phyloP scores from a whole-genome alignment of 2,888 invertebrate genomes.

The Phania funesta region DNA sequence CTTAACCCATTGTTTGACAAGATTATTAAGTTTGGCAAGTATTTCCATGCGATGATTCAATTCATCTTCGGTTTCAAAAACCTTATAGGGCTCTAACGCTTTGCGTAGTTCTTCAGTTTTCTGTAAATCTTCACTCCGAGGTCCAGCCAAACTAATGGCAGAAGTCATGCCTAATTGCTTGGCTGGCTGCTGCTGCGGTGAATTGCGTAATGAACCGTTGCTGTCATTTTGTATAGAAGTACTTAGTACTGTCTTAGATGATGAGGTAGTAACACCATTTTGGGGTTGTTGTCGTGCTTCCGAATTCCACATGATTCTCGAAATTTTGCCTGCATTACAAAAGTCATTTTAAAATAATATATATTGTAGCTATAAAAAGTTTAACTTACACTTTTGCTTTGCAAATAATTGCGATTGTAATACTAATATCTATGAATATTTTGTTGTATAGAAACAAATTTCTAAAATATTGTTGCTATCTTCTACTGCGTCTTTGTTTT shows the following conservation, averaged over 20 bases:
- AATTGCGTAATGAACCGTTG: conserved; percentile 59
- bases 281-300: conserved; percentile 75
- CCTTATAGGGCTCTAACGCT: conserved; percentile 90
- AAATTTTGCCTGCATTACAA: background rate
- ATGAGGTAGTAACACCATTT: conserved; percentile 75
- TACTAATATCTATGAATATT: conserved; percentile 23
- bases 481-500: conserved; percentile 23
- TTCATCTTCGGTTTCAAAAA: conserved; percentile 94
- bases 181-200: conserved; percentile 66
- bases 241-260: conserved; percentile 37
- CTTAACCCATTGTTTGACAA: conserved; percentile 97
- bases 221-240: conserved; percentile 53
- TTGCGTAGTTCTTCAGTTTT: conserved; percentile 87
- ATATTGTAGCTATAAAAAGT: background rate
- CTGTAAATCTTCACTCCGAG: conserved; percentile 86
- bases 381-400: conserved; percentile 13
- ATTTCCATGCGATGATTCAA: conserved; percentile 94
- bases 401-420: conserved; percentile 2
- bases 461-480: conserved; percentile 36
- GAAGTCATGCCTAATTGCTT: conserved; percentile 92
- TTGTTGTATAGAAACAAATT: background rate
- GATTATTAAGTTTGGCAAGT: conserved; percentile 90
- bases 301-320: conserved; percentile 78
- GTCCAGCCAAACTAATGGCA: conserved; percentile 93
- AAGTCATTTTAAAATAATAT: background rate